A percentile compares a stretch with the other conserved stretches of the same genome.
phyloP scores from a whole-genome alignment of 2,888 invertebrate species.

The Laothoe populi region DNA sequence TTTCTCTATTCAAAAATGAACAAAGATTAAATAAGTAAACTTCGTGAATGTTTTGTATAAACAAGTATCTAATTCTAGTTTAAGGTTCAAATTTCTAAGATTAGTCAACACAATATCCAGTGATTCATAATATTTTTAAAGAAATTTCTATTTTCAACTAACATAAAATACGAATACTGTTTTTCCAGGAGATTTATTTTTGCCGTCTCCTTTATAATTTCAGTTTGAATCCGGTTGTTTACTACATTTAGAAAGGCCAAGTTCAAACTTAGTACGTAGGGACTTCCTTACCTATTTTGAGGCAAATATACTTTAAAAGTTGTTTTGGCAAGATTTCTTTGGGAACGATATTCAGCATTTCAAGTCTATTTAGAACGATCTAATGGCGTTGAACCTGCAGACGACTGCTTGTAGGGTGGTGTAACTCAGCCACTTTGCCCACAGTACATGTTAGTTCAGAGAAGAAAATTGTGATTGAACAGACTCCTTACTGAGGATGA shows the following conservation, averaged over 20 bases:
- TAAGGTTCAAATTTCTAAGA: neutral
- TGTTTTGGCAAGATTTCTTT: slow-evolving; percentile 53
- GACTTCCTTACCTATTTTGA: slow-evolving; percentile 5
- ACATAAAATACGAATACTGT: slow-evolving; percentile 1
- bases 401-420: slow-evolving; percentile 47
- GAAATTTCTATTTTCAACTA: slow-evolving; percentile 4
- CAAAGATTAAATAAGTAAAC: neutral
- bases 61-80: neutral
- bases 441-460: neutral
- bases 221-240: neutral
- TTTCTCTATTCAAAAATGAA: neutral
- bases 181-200: slow-evolving; percentile 15
- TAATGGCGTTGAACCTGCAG: slow-evolving; percentile 70
- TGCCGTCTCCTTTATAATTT: slow-evolving; percentile 9
- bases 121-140: slow-evolving; percentile 2
- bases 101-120: neutral
- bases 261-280: neutral
- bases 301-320: slow-evolving; percentile 36
- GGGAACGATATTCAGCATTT: slow-evolving; percentile 45
- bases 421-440: slow-evolving; percentile 55
- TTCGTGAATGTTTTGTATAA: neutral
- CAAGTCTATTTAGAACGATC: slow-evolving; percentile 56
- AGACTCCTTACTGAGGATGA: neutral
- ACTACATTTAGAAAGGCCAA: neutral
- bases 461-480: neutral